A percentile compares a stretch with the other conserved stretches of the same genome.
Evolutionary conservation across 2,113 vertebrate species (phyloP).

Genomic region (Pomatostomus ruficeps): DNA sequence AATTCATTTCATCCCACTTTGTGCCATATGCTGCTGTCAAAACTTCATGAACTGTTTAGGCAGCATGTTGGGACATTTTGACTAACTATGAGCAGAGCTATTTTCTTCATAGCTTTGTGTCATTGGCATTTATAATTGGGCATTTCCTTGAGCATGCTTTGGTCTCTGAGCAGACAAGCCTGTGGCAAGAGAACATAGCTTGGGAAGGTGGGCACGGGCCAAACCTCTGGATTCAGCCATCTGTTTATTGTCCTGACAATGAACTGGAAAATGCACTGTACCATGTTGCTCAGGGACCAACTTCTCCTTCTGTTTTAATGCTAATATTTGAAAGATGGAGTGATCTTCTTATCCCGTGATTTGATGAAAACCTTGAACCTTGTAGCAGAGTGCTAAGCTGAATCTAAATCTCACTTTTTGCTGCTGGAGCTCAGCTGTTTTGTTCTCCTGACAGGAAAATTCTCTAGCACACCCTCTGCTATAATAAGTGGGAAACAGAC

Average conservation of each 20-base stretch:
- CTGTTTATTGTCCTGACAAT: accelerated
- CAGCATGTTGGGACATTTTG: constrained; percentile 59
- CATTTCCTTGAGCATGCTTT: neutral
- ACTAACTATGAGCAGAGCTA: constrained; percentile 43
- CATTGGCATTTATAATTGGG: neutral
- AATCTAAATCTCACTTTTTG: neutral
- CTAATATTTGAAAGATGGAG: neutral
- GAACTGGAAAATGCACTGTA: neutral
- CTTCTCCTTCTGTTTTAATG: neutral
- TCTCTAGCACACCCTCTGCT: neutral
- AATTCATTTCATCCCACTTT: constrained; percentile 51
- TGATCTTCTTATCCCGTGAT: neutral
- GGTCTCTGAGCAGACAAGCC: neutral
- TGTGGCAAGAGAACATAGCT: neutral
- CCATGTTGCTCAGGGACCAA: neutral
- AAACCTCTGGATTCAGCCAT: neutral
- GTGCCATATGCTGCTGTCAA: constrained; percentile 65
- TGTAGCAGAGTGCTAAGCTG: neutral
- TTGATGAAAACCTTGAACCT: neutral
- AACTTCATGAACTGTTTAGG: constrained; percentile 62
- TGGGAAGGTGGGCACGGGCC: neutral
- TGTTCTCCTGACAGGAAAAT: neutral
- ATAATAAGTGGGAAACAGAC: constrained; percentile 73
- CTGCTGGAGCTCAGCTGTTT: neutral
- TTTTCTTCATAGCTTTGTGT: constrained; percentile 26